These are phyloP conservation scores for Nemapogon koenigi DNA, from an alignment of 2,888 invertebrate species.

Conservation along the genomic window DNA sequence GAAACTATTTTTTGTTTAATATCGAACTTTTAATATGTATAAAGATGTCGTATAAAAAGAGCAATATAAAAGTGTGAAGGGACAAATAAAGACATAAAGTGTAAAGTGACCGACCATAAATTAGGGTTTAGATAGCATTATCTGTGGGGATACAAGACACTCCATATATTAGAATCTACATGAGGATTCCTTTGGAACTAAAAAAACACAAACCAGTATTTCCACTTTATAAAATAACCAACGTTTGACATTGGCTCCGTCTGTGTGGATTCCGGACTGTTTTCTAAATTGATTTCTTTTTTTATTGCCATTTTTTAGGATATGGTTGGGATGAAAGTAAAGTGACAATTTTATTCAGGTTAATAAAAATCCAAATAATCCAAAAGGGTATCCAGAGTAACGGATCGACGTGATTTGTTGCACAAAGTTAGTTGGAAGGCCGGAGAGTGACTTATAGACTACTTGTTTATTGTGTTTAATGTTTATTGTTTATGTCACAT, in stretches of 20 bases:
- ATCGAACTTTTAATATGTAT: background rate
- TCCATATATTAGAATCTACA: slow-evolving; percentile 8
- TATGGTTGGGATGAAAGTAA: no score
- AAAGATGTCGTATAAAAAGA: background rate
- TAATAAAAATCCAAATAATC: no score
- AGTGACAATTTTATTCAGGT: no score
- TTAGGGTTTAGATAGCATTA: slow-evolving; percentile 6
- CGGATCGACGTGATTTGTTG: no score
- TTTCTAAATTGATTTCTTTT: background rate
- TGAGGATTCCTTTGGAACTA: slow-evolving; percentile 2
- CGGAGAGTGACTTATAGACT: no score
- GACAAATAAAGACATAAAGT: background rate
- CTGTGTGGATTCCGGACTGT: background rate
- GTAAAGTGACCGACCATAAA: slow-evolving; percentile 1
- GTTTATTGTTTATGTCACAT: no score
- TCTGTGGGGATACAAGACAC: slow-evolving; percentile 1
- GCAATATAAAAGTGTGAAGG: background rate
- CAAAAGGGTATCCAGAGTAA: no score
- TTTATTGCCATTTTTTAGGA: no score
- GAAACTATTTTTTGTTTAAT: no score
- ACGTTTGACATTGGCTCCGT: background rate
- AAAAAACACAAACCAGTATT: background rate
- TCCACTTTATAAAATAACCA: background rate
- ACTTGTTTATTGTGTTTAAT: no score
- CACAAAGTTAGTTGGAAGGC: no score